A percentile compares a stretch with the other conserved stretches of the same genome.
These are phyloP conservation scores for Drosophila barbarae DNA, from an alignment of 2,888 invertebrate species.

Conservation along the genomic window DNA sequence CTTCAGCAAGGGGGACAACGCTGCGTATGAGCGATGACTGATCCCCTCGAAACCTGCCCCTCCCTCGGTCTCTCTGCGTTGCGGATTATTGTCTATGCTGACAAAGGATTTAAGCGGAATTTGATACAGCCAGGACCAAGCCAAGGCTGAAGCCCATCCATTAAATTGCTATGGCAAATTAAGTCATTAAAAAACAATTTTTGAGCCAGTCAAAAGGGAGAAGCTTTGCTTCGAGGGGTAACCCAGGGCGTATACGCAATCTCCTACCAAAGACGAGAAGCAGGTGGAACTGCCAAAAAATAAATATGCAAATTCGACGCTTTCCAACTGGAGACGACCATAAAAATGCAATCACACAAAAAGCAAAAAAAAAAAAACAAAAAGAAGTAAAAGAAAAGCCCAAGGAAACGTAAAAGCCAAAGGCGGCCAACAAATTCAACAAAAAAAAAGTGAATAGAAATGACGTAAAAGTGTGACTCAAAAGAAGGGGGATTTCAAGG, in stretches of 20 bases:
- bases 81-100: slow-evolving; percentile 43
- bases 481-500: slow-evolving; percentile 8
- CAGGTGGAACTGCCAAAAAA: slow-evolving; percentile 39
- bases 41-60: background rate
- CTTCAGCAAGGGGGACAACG: slow-evolving; percentile 36
- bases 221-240: too few species aligned
- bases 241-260: slow-evolving; percentile 50
- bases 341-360: slow-evolving; percentile 65
- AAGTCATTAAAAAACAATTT: slow-evolving; percentile 68
- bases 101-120: slow-evolving; percentile 62
- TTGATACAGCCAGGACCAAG: slow-evolving; percentile 47
- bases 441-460: slow-evolving; percentile 56
- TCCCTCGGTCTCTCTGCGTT: too few species aligned
- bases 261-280: background rate
- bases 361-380: slow-evolving; percentile 34
- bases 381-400: slow-evolving; percentile 9
- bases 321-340: slow-evolving; percentile 21
- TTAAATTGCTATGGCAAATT: slow-evolving; percentile 61
- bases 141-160: slow-evolving; percentile 28
- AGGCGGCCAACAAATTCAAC: slow-evolving; percentile 41
- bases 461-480: slow-evolving; percentile 69
- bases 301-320: slow-evolving; percentile 60
- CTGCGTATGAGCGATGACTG: slow-evolving; percentile 47
- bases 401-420: slow-evolving; percentile 42
- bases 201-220: slow-evolving; percentile 3